phyloP scores from a whole-genome alignment of 2,113 vertebrate species.

The Camelus dromedarius region DNA sequence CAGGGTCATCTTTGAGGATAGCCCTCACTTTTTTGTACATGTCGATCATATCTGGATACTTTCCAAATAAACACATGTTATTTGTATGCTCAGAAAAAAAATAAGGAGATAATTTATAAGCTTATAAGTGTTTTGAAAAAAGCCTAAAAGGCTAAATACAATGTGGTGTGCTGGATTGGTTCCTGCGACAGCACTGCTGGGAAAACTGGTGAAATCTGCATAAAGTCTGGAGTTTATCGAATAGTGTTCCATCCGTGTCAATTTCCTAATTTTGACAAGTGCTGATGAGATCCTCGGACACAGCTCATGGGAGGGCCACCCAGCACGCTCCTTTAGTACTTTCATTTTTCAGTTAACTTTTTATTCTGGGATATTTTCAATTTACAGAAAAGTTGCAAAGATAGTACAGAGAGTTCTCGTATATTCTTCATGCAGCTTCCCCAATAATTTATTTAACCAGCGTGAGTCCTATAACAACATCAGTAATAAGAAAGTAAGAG shows the following conservation, averaged over 20 bases:
- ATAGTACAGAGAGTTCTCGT: no score
- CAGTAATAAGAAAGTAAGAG: neutral
- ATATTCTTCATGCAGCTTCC: no score
- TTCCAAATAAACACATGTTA: neutral
- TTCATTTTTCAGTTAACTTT: no score
- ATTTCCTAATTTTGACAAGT: neutral
- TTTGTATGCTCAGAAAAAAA: neutral
- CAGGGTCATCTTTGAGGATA: neutral
- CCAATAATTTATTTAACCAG: no score
- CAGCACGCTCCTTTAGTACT: no score
- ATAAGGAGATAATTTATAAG: neutral
- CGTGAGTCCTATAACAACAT: no score
- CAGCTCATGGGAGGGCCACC: no score
- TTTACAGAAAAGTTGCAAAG: no score
- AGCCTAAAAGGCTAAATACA: neutral
- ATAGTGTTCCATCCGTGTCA: fast-evolving
- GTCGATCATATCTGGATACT: neutral
- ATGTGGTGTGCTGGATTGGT: neutral
- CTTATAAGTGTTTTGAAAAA: neutral
- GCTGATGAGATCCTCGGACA: no score
- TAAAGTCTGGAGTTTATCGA: neutral
- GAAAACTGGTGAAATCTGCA: neutral
- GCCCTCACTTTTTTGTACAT: neutral
- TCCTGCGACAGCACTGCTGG: neutral
- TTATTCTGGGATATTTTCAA: no score